Evolutionary conservation across 2,113 vertebrate species (phyloP).

Genomic region (Coracopsis vasa): DNA sequence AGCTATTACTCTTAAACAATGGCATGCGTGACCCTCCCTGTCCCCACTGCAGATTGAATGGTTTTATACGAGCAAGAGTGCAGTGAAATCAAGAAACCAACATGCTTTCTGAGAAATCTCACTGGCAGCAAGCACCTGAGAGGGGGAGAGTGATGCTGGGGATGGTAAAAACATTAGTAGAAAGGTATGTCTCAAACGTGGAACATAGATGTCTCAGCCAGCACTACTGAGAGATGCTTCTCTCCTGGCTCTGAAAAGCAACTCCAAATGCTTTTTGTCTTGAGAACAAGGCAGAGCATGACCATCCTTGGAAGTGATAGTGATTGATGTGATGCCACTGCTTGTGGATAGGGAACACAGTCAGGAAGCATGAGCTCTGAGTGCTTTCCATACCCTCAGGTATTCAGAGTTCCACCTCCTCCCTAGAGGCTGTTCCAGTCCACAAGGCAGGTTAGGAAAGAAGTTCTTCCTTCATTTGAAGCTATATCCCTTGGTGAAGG

Average conservation of each 20-base stretch:
- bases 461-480: neutral
- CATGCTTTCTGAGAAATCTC: neutral
- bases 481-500: neutral
- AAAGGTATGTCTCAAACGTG: neutral
- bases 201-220: neutral
- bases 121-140: neutral
- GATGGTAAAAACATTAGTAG: neutral
- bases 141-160: rapidly evolving
- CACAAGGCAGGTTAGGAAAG: neutral
- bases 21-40: neutral
- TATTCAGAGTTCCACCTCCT: neutral
- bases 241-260: neutral
- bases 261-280: neutral
- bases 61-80: neutral
- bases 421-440: neutral
- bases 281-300: neutral
- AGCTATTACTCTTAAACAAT: neutral
- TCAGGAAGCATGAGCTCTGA: neutral
- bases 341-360: neutral
- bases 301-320: neutral
- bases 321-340: neutral
- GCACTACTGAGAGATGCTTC: neutral
- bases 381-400: neutral
- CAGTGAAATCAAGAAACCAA: neutral
- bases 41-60: neutral